These are phyloP conservation scores for Saguinus midas DNA, from an alignment of 2,113 vertebrate genomes.

Conservation along the genomic window DNA sequence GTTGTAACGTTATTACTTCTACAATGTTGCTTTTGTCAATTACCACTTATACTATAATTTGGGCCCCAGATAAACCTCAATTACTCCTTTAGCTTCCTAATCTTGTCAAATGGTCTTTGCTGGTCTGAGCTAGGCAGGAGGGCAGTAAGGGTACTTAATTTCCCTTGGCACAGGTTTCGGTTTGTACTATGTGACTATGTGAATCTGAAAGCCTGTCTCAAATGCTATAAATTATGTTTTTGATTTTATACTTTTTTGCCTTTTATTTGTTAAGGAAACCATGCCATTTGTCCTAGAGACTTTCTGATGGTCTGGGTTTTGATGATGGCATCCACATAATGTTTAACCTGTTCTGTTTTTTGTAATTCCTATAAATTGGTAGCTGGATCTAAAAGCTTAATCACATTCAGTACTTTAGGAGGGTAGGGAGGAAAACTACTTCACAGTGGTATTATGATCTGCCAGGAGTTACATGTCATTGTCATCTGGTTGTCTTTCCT, in stretches of 20 bases:
- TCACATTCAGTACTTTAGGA: background rate
- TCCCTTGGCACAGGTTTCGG: background rate
- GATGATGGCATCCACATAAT: background rate
- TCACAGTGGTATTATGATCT: background rate
- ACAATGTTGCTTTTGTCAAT: slow-evolving; percentile 2
- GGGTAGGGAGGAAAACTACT: background rate
- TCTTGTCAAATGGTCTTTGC: slow-evolving; percentile 5
- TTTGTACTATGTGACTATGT: slow-evolving; percentile 6
- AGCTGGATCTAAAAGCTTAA: slow-evolving; percentile 6
- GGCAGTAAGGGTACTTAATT: background rate
- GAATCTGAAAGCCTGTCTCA: background rate
- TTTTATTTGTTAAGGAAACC: slow-evolving; percentile 8
- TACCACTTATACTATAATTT: background rate
- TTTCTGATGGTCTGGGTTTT: background rate
- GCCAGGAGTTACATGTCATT: background rate
- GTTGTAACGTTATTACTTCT: background rate
- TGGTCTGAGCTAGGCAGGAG: background rate
- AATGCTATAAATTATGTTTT: slow-evolving; percentile 12
- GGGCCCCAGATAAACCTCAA: background rate
- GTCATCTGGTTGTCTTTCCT: background rate
- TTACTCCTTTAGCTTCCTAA: background rate
- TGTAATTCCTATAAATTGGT: background rate
- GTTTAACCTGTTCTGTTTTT: background rate
- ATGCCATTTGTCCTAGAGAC: background rate
- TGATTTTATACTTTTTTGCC: background rate